Conservation (phyloP, 2,113 vertebrate genomes). For the Xenotilapia caudafasciata region DNA sequence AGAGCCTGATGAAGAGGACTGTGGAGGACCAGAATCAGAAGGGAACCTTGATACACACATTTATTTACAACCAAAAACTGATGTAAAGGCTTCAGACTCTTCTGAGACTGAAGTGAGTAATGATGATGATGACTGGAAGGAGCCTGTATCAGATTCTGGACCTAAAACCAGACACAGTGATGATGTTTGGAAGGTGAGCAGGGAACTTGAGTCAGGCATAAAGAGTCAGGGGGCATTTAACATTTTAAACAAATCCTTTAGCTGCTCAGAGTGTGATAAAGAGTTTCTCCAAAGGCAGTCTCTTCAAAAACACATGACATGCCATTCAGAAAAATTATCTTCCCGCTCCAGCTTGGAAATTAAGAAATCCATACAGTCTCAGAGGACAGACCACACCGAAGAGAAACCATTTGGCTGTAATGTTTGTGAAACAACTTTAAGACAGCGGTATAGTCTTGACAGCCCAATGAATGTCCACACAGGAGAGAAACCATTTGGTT, state of each 20-base stretch:
- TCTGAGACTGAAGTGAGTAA: neutral
- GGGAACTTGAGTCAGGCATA: neutral
- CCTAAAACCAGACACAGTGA: neutral
- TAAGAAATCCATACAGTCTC: neutral
- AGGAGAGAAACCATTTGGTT: neutral
- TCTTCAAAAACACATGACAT: neutral
- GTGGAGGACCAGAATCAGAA: neutral
- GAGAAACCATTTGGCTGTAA: neutral
- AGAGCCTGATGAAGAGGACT: neutral
- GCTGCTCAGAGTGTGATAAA: neutral
- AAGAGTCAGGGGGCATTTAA: neutral
- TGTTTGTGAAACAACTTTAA: neutral
- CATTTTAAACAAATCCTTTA: neutral
- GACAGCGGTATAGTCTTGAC: neutral
- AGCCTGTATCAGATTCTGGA: neutral
- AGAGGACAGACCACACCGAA: neutral
- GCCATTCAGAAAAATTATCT: accelerated
- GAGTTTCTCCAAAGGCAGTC: neutral
- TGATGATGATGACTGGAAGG: neutral
- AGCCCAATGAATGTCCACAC: neutral
- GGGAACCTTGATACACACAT: neutral
- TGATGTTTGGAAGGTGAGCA: neutral
- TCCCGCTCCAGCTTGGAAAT: neutral
- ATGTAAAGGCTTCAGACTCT: neutral
- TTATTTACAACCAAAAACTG: neutral